Evolutionary conservation across 1,140 invertebrate genomes (phyloP).

Genomic region (Ridgeia piscesae): DNA sequence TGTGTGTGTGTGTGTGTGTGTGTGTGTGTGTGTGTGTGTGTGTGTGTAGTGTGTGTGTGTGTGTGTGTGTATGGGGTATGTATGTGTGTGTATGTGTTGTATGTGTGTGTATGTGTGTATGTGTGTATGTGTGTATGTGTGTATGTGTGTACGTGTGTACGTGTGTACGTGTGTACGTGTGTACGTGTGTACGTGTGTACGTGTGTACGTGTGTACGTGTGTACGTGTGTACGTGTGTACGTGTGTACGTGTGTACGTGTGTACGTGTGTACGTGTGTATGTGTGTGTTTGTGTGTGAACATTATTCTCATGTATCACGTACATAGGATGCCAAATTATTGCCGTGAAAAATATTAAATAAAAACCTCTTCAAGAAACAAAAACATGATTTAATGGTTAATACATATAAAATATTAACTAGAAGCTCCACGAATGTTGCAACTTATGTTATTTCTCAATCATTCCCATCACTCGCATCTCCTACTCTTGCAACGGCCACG

Average conservation of each 20-base stretch:
- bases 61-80: too few relatives aligned
- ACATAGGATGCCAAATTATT: not conserved
- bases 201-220: too few relatives aligned
- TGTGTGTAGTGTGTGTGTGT: too few relatives aligned
- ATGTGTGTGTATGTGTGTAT: too few relatives aligned
- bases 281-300: not conserved
- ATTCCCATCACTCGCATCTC: not conserved
- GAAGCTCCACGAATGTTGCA: too few relatives aligned
- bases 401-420: too few relatives aligned
- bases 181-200: not conserved
- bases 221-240: not conserved
- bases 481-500: not conserved
- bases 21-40: too few relatives aligned
- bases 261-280: not conserved
- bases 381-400: not conserved
- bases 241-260: not conserved
- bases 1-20: too few relatives aligned
- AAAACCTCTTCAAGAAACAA: not conserved
- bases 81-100: too few relatives aligned
- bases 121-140: too few relatives aligned
- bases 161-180: not conserved
- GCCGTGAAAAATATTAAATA: slow-evolving; percentile 4
- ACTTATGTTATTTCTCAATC: not conserved
- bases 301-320: not conserved
- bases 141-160: too few relatives aligned